These are phyloP conservation scores for Mionectes olivaceus DNA, from an alignment of 2,797 vertebrate species.

Conservation along the genomic window DNA sequence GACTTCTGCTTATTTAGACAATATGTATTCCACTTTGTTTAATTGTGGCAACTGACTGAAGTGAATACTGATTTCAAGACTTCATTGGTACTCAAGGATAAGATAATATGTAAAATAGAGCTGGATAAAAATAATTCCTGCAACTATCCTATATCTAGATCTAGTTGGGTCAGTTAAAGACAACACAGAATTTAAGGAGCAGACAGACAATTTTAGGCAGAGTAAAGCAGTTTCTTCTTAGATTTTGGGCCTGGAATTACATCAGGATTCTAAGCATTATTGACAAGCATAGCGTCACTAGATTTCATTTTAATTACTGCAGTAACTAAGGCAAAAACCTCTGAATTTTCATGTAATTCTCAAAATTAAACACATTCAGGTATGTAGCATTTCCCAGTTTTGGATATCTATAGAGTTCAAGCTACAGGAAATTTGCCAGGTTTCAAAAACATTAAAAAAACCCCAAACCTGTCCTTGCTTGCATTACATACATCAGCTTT, in stretches of 20 bases:
- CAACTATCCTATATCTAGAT: not conserved
- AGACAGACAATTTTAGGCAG: not conserved
- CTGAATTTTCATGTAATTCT: not conserved
- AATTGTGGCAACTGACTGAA: not conserved
- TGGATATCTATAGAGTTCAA: not conserved
- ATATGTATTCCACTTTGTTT: not conserved
- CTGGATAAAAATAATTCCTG: not conserved
- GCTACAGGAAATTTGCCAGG: not conserved
- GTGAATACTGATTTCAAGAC: not conserved
- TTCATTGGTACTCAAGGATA: not conserved
- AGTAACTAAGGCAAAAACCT: not conserved
- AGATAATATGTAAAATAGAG: not conserved
- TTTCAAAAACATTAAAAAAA: not conserved
- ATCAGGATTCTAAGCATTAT: not conserved
- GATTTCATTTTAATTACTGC: not conserved
- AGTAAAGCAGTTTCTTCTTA: not conserved
- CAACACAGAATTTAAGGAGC: not conserved
- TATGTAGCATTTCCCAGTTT: not conserved
- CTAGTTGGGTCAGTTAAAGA: not conserved
- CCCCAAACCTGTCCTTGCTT: not conserved
- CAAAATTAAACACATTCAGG: not conserved
- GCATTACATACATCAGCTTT: not conserved
- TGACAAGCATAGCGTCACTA: accelerated
- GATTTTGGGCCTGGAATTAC: not conserved
- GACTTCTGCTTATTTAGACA: not conserved